Conservation (phyloP, 2,797 vertebrate genomes). For the Lindbergichthys nudifrons region DNA sequence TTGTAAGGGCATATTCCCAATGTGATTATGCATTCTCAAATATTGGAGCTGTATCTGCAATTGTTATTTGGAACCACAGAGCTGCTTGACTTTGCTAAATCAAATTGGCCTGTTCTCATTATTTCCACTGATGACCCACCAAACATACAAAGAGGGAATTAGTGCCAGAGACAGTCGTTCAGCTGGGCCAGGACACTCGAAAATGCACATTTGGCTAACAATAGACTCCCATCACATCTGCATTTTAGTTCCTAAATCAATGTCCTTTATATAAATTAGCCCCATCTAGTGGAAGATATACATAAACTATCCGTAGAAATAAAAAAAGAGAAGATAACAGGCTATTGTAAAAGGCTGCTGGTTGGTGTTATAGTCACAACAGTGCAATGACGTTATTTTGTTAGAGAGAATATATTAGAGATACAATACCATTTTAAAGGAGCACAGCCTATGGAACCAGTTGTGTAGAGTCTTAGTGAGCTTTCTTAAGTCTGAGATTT, state of each 20-base stretch:
- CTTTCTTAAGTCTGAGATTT: not conserved
- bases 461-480: not conserved
- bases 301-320: not conserved
- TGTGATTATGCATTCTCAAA: conserved; percentile 10
- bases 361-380: not conserved
- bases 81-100: conserved; percentile 31
- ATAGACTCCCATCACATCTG: conserved; percentile 5
- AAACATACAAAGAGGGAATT: conserved; percentile 22
- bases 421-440: not conserved
- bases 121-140: conserved; percentile 28
- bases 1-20: not conserved
- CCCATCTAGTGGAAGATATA: conserved; percentile 68
- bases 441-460: not conserved
- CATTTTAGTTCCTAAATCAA: conserved; percentile 10
- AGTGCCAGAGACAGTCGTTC: conserved; percentile 11
- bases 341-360: not conserved
- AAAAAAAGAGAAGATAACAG: not conserved
- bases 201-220: conserved; percentile 13
- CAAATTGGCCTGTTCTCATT: conserved; percentile 36
- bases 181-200: not conserved
- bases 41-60: conserved; percentile 2
- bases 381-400: too few species aligned
- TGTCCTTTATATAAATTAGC: conserved; percentile 48
- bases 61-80: conserved; percentile 4
- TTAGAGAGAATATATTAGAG: not conserved